phyloP scores from a whole-genome alignment of 1,140 invertebrate genomes.

The Aphaenogaster floridana region DNA sequence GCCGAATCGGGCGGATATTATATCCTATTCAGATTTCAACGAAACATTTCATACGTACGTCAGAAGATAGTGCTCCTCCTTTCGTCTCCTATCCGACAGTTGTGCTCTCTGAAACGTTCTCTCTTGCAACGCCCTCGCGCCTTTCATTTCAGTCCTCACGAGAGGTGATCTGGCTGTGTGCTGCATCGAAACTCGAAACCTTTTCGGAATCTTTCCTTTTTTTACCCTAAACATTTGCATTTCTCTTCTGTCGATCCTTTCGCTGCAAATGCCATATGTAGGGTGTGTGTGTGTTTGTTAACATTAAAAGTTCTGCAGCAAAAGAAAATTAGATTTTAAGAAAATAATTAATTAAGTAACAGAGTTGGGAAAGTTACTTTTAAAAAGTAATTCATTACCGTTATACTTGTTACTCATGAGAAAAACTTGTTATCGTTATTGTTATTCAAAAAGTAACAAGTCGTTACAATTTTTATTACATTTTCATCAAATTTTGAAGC shows the following conservation, averaged over 20 bases:
- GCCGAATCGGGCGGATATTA: background rate
- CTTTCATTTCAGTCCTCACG: background rate
- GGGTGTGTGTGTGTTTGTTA: background rate
- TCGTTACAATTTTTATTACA: no score
- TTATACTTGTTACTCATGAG: no score
- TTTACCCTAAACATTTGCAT: background rate
- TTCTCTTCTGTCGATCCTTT: background rate
- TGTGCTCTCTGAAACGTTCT: background rate
- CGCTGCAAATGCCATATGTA: background rate
- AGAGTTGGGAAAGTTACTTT: no score
- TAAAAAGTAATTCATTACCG: no score
- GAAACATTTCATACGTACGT: background rate
- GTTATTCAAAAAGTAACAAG: no score
- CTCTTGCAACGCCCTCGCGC: background rate
- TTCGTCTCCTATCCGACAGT: background rate
- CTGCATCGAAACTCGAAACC: background rate
- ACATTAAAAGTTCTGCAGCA: background rate
- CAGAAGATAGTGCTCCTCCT: background rate
- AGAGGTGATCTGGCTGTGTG: background rate
- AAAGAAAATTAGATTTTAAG: constrained; percentile 6
- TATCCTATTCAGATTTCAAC: background rate
- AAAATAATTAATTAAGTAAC: background rate
- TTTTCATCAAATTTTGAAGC: no score
- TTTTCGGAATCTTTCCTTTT: background rate
- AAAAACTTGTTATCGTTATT: no score